Conservation (phyloP, 2,888 invertebrate genomes). For the Lasioglossum zephyrum region DNA sequence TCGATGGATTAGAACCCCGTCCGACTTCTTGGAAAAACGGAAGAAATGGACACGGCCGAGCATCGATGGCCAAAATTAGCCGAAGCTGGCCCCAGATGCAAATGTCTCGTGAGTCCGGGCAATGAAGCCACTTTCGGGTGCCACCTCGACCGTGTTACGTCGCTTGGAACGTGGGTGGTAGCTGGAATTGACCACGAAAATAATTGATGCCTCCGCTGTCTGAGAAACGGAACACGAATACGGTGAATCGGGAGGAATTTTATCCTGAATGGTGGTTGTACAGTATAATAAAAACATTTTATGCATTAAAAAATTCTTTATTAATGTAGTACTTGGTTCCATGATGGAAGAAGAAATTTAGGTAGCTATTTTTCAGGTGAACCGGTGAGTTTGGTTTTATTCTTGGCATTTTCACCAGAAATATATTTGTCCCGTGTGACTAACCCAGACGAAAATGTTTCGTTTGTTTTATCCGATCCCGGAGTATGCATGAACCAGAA, state of each 20-base stretch:
- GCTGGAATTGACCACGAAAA: constrained; percentile 65
- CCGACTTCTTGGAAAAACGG: background rate
- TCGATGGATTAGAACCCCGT: background rate
- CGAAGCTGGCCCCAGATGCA: constrained; percentile 62
- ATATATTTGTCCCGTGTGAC: background rate
- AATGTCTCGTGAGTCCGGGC: constrained; percentile 72
- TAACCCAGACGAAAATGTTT: background rate
- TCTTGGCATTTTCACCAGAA: background rate
- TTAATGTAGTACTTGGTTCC: too few species aligned
- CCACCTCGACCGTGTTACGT: constrained; percentile 68
- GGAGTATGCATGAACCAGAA: background rate
- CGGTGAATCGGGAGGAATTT: background rate
- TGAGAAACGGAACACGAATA: constrained; percentile 22
- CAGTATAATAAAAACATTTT: background rate
- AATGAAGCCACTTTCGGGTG: constrained; percentile 66
- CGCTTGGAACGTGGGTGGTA: constrained; percentile 60
- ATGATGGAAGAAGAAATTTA: background rate
- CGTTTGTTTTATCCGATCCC: background rate
- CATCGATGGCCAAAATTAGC: constrained; percentile 59
- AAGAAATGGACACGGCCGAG: constrained; percentile 1
- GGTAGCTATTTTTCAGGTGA: background rate
- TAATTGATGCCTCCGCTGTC: constrained; percentile 60
- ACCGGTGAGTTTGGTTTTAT: background rate
- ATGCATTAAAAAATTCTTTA: background rate
- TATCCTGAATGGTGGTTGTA: background rate